Percentiles rank a stretch among this genome's conserved stretches.
phyloP scores from a whole-genome alignment of 1,140 invertebrate genomes.

The Hormaphis cornu region DNA sequence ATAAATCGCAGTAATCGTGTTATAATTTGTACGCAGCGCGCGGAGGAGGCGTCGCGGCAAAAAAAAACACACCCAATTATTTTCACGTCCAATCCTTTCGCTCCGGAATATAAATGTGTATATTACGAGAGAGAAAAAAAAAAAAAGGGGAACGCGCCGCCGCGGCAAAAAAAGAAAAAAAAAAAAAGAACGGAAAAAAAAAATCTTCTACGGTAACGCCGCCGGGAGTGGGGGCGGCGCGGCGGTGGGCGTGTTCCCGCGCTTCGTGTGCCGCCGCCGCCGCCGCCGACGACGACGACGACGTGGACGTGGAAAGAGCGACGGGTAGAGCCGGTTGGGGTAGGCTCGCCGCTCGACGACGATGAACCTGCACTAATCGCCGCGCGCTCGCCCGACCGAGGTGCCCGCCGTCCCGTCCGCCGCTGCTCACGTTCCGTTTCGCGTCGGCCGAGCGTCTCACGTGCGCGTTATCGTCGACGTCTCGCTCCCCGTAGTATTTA shows the following conservation, averaged over 20 bases:
- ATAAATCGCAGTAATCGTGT: too few species aligned
- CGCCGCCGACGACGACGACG: background rate
- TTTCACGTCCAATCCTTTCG: slow-evolving; percentile 28
- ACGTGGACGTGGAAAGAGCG: background rate
- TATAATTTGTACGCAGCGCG: too few species aligned
- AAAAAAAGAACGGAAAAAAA: background rate
- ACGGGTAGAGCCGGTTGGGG: slow-evolving; percentile 15
- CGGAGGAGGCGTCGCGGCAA: background rate
- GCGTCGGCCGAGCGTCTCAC: background rate
- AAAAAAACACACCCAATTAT: slow-evolving; percentile 17
- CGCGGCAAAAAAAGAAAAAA: background rate
- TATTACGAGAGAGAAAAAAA: background rate
- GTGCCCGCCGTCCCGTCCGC: background rate
- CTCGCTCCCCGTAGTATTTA: background rate
- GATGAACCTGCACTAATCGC: slow-evolving; percentile 24
- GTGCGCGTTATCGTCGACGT: background rate
- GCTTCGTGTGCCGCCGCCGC: background rate
- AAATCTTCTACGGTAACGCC: background rate
- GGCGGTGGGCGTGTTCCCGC: slow-evolving; percentile 9
- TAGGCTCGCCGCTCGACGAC: background rate
- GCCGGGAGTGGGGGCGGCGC: too few species aligned
- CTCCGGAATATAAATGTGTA: background rate
- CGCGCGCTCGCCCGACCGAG: too few species aligned
- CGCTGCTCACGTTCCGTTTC: too few species aligned
- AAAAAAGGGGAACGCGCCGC: background rate